Base-by-base conservation (phyloP, 2,888 invertebrate genomes). In the Sphaeridia pumilis region DNA sequence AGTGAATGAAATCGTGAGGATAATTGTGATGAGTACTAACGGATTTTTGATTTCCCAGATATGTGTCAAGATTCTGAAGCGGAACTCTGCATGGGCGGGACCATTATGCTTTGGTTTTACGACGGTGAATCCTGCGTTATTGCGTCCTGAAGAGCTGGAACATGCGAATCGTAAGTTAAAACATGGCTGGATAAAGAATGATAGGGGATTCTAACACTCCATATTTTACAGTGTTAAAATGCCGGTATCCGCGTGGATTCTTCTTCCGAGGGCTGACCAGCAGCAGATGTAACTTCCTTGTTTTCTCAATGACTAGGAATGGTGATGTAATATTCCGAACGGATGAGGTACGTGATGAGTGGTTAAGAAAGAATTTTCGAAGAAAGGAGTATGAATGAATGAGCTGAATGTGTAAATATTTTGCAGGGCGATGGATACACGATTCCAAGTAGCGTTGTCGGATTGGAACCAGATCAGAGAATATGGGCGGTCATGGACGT, bases 71-170 rank as follows among this genome's bases (percentile, higher is more conserved):
- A 41, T 58, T 27, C 12, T 43, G 3, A 44, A 56, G 42, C 50
- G 36, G 2, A 45, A 55, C 24, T 14, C 21, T 0, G 44, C 45
- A 2, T 59, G 52, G 41, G 28, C 46, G 24, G 60, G 60, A 24
- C 57, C 58, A 7, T 21, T 58, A 4, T 46, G 55, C 17, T 49
- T 60, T 44, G 60, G 60, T 20, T 57, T 60, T 25, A 60, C 60
- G 4, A 27, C 54, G 22, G 46, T 53, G 25, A 42, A 60, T 46
- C 60, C 60, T 17, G 45, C 35, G 42, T 27, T 17, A 5, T 45
- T 49, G 25, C 42, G 52, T 12, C 1, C 47, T 4, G 47, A 49
- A 21, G 46, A 49, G 34, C 21, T 46, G n/a, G 52, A 52, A 24
- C 38, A 46, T 2, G 46, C 46, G 20, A 27, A 41, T 10, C 21